Percentiles rank a stretch among this genome's conserved stretches.
phyloP scores from a whole-genome alignment of 2,113 vertebrate genomes.

The Menidia beryllina region DNA sequence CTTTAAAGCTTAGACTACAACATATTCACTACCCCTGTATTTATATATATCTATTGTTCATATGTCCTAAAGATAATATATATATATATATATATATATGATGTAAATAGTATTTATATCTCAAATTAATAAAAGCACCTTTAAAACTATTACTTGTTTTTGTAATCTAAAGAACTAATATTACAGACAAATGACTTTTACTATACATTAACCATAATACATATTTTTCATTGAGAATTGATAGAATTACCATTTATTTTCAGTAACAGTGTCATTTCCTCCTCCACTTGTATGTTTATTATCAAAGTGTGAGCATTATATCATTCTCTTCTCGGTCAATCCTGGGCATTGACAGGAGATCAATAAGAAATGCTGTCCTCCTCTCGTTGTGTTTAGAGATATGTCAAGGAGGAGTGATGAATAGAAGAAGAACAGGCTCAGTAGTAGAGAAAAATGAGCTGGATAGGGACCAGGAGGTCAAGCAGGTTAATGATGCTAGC shows the following conservation, averaged over 20 bases:
- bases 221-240: neutral
- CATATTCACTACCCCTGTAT: too few species aligned
- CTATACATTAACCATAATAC: neutral
- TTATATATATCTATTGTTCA: too few species aligned
- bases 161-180: neutral
- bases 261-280: conserved; percentile 1
- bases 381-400: conserved; percentile 61
- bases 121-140: neutral
- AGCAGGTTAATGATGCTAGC: conserved; percentile 74
- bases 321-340: conserved; percentile 61
- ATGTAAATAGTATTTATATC: too few species aligned
- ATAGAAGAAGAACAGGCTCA: conserved; percentile 62
- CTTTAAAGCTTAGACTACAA: neutral
- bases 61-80: too few species aligned
- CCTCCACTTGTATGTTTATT: conserved; percentile 27
- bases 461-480: conserved; percentile 62
- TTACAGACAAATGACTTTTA: neutral
- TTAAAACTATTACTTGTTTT: neutral
- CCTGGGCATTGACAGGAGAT: conserved; percentile 67
- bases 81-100: too few species aligned
- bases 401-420: conserved; percentile 72
- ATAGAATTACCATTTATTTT: neutral
- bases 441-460: conserved; percentile 67
- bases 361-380: conserved; percentile 72
- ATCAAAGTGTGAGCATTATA: conserved; percentile 40